Conservation (phyloP, 2,797 vertebrate genomes). For the Arnoldichthys spilopterus region DNA sequence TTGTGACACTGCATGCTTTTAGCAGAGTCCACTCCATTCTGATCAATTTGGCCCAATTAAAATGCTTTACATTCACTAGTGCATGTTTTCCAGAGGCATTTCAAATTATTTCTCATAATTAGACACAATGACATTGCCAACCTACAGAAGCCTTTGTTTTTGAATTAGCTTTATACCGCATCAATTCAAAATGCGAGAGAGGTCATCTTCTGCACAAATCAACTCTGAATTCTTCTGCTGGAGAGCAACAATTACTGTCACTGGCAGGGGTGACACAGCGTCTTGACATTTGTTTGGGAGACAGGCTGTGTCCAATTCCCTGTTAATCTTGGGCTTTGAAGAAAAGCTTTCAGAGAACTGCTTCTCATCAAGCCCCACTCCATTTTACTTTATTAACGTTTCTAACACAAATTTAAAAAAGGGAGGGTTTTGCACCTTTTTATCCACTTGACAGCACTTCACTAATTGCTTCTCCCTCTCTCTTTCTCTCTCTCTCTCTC, state of each 20-base stretch:
- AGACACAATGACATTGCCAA: conserved; percentile 58
- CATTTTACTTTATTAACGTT: conserved; percentile 74
- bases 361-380: conserved; percentile 61
- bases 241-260: conserved; percentile 55
- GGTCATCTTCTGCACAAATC: conserved; percentile 41
- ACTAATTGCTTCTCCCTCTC: conserved; percentile 73
- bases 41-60: conserved; percentile 69
- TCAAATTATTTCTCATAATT: conserved; percentile 64
- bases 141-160: conserved; percentile 58
- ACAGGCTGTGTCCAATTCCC: conserved; percentile 63
- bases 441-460: conserved; percentile 82
- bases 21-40: conserved; percentile 67
- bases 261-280: conserved; percentile 49
- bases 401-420: conserved; percentile 75
- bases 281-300: conserved; percentile 59
- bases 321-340: conserved; percentile 65
- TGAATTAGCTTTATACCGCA: conserved; percentile 59
- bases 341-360: conserved; percentile 69
- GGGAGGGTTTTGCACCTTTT: conserved; percentile 76
- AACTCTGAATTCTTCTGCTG: conserved; percentile 52
- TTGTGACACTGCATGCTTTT: conserved; percentile 65
- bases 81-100: conserved; percentile 61
- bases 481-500: conserved; percentile 48
- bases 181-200: conserved; percentile 53
- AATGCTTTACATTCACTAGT: conserved; percentile 66